Evolutionary conservation across 1,140 invertebrate genomes (phyloP).

Genomic region (Pollicipes pollicipes): DNA sequence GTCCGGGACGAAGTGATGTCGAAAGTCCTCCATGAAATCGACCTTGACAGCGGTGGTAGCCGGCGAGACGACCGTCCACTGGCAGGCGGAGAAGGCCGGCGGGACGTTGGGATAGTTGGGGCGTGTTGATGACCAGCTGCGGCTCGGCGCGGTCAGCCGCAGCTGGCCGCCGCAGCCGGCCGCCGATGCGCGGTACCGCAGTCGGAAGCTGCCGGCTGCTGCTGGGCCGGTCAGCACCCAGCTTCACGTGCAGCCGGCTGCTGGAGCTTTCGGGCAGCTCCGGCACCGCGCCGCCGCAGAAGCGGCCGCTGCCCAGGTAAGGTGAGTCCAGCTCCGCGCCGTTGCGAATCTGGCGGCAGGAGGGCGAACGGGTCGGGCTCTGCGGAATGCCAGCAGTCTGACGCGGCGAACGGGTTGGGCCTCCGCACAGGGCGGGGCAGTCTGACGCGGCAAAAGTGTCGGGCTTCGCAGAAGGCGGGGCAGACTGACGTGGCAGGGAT

Average conservation of each 20-base stretch:
- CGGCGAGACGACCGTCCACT: constrained; percentile 52
- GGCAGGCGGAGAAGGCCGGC: constrained; percentile 53
- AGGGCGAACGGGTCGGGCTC: background rate
- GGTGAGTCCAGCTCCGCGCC: constrained; percentile 14
- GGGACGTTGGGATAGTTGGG: constrained; percentile 63
- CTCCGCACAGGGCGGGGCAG: no score
- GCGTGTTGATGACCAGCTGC: constrained; percentile 30
- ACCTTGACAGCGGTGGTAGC: constrained; percentile 45
- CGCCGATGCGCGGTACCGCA: constrained; percentile 33
- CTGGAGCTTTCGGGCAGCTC: constrained; percentile 40
- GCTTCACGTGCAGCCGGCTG: constrained; percentile 44
- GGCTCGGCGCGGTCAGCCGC: constrained; percentile 18
- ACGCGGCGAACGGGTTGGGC: no score
- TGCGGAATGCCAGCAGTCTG: no score
- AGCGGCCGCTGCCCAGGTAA: constrained; percentile 49
- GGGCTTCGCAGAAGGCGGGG: no score
- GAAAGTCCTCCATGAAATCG: constrained; percentile 53
- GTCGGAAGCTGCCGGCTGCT: constrained; percentile 5
- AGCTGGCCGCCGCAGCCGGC: constrained; percentile 40
- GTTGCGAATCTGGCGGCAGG: constrained; percentile 13
- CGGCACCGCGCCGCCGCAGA: constrained; percentile 39
- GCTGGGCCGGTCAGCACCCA: constrained; percentile 12
- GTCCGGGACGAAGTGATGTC: constrained; percentile 34
- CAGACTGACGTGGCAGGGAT: no score
- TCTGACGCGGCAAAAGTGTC: no score